Evolutionary conservation across 2,113 vertebrate species (phyloP), one percentile per base, ranked within the genome.

Genomic region (Oceanodroma tethys): DNA sequence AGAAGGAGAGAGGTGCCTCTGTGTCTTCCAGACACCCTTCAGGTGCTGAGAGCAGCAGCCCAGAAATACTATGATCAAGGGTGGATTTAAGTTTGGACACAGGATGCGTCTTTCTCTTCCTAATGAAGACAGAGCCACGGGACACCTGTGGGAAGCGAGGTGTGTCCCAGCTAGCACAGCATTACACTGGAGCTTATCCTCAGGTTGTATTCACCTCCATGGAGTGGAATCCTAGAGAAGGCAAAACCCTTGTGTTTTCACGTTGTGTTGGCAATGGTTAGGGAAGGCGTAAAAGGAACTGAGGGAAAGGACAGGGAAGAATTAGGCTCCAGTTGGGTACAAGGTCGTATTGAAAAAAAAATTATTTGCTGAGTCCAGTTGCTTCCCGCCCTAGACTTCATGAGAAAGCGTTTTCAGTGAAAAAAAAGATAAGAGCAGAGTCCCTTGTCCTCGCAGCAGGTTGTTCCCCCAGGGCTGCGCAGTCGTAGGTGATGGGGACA

Each of bases 11-110:
- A 50, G 45, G 67, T 86, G 93, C 70, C 89, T 73, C 84, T 73
- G 75, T 72, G 47, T 85, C 86, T 95, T 94, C 83, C 78, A 95
- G 74, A 73, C 63, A 74, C 52, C 82, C 90, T 86, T 86, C 60
- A 84, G 88, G 76, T 4, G 0, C 63, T 11, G 43, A 55, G 62
- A 55, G 81, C 71, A 93, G 78, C 83, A 88, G 66, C 38, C 42
- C 66, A 82, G 81, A 56, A 80, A 72, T 45, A 55, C 34, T 55
- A 0, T 25, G 29, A 88, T 76, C 20, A 34, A 80, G 63, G 38
- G 27, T 32, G n/a, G 67, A 42, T 96, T 84, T 68, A 85, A 89
- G 34, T 50, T 72, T 75, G 84, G 94, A 58, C 91, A 73, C 1
- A 3, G 34, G 84, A 32, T 56, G 21, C 56, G 80, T 91, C 92